Conservation (phyloP, 1,140 invertebrate species). For the Glomeris maerens region DNA sequence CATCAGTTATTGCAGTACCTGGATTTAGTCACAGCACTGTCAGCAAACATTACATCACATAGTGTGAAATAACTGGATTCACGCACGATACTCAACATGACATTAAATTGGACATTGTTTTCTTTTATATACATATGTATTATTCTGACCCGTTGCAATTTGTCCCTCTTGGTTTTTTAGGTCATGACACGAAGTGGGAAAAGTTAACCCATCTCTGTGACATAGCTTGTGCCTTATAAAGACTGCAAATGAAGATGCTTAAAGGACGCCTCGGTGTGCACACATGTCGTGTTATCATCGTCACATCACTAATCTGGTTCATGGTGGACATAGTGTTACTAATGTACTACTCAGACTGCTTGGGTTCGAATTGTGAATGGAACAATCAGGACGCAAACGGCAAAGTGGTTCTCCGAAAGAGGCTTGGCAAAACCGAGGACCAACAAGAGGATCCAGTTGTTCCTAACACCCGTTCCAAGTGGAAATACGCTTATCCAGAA, state of each 20-base stretch:
- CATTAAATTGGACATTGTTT: too few relatives aligned
- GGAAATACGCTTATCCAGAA: slow-evolving; percentile 5
- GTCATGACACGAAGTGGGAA: too few relatives aligned
- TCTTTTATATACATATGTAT: too few relatives aligned
- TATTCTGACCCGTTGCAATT: too few relatives aligned
- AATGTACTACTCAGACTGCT: slow-evolving; percentile 80
- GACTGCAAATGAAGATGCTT: slow-evolving; percentile 1
- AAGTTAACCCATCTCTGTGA: too few relatives aligned
- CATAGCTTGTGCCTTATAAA: too few relatives aligned
- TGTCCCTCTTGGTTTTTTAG: too few relatives aligned
- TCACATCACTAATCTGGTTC: slow-evolving; percentile 91
- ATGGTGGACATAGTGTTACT: slow-evolving; percentile 79
- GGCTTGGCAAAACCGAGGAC: slow-evolving; percentile 4
- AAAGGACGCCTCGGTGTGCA: slow-evolving; percentile 51
- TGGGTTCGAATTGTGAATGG: slow-evolving; percentile 16
- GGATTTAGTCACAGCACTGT: too few relatives aligned
- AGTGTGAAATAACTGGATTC: too few relatives aligned
- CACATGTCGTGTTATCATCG: slow-evolving; percentile 82
- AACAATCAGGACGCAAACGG: slow-evolving; percentile 10
- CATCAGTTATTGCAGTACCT: too few relatives aligned
- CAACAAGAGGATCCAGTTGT: neutral
- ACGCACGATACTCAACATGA: too few relatives aligned
- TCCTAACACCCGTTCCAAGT: neutral
- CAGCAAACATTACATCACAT: too few relatives aligned
- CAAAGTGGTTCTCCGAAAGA: slow-evolving; percentile 9